Evolutionary conservation across 2,113 vertebrate species (phyloP), one percentile per base, ranked within the genome.

Genomic region (Malurus cyaneus): DNA sequence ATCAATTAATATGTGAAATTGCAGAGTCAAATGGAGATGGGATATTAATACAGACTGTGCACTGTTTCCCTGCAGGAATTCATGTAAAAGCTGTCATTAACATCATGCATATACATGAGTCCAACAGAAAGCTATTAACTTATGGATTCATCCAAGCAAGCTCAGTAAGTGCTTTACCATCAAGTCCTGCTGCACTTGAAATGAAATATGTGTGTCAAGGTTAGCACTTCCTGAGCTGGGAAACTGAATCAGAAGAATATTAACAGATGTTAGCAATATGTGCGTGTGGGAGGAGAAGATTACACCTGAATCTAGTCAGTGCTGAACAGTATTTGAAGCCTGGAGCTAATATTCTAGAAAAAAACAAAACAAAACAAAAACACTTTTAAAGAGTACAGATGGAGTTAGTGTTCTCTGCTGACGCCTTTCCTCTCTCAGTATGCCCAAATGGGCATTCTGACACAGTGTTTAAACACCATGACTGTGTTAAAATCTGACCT

Each of bases 151-250:
- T 78, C 92, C 78, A 87, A 50, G 47, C 66, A 79, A 25, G 34
- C 90, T 86, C 93, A 61, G 46, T 96, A 94, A 94, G 92, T 94
- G 74, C 88, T 94, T 96, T 94, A 94, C 90, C 94, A 92, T 79
- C 73, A 90, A 47, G 28, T 80, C 62, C 74, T 56, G 34, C 66
- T 91, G 85, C 62, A 79, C 74, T 93, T 85, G 70, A 92, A 88
- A 94, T 90, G 71, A 94, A 93, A 62, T 90, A 54, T 39, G 49
- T 95, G 80, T 92, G 78, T 88, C 83, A 94, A 94, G 88, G 87
- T 94, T 93, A 89, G 76, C 1, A 2, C 87, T 92, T 94, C 82
- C 81, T 91, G 86, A 71, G 78, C 76, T 78, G 60, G 88, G 88
- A 91, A 91, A 47, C 65, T 41, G 66, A 95, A 94, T 50, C 44